Evolutionary conservation across 2,888 invertebrate species (phyloP).

Genomic region (Candidula unifasciata): DNA sequence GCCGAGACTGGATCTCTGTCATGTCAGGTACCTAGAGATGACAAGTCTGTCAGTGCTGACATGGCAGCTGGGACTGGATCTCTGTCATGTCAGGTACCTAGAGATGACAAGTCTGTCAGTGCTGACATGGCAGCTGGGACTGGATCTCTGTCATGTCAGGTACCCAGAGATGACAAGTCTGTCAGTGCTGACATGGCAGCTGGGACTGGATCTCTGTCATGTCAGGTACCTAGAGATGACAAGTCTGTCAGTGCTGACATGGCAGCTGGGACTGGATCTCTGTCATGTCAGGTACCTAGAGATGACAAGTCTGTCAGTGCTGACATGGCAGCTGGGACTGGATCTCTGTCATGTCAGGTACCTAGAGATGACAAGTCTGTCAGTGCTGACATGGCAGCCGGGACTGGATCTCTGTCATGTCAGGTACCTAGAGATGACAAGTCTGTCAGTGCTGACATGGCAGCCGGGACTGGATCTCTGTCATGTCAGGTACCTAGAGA

Average conservation of each 20-base stretch:
- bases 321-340: slow-evolving; percentile 95
- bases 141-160: slow-evolving; percentile 98
- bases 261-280: slow-evolving; percentile 97
- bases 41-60: not conserved
- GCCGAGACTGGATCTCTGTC: slow-evolving; percentile 97
- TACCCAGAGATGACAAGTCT: slow-evolving; percentile 77
- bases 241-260: not conserved
- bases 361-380: too few relatives aligned
- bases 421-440: too few relatives aligned
- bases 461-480: slow-evolving; percentile 97
- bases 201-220: slow-evolving; percentile 98
- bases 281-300: slow-evolving; percentile 93
- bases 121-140: slow-evolving; percentile 90
- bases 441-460: too few relatives aligned
- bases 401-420: slow-evolving; percentile 98
- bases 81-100: slow-evolving; percentile 94
- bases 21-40: slow-evolving; percentile 86
- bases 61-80: slow-evolving; percentile 95
- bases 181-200: slow-evolving; percentile 80
- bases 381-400: slow-evolving; percentile 85
- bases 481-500: slow-evolving; percentile 93
- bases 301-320: too few relatives aligned
- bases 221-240: slow-evolving; percentile 84
- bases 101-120: not conserved
- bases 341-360: slow-evolving; percentile 97